Evolutionary conservation across 1,140 invertebrate species (phyloP).

Genomic region (Tetragonula clypearis): DNA sequence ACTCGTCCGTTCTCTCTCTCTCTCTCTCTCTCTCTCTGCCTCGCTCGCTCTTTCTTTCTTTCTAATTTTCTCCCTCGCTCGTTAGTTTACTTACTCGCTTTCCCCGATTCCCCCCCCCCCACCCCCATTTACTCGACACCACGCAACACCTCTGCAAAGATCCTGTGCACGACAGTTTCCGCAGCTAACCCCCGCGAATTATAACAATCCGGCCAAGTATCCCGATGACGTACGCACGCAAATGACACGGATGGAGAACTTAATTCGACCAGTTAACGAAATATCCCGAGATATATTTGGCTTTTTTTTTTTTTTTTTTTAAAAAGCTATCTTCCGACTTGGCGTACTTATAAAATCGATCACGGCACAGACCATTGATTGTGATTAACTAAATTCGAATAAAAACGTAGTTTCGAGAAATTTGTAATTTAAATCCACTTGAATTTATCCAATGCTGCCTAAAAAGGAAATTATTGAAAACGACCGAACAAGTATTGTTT

Average conservation of each 20-base stretch:
- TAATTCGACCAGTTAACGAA: neutral
- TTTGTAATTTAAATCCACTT: no score
- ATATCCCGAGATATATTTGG: neutral
- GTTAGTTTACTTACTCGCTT: neutral
- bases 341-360: neutral
- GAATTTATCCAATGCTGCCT: no score
- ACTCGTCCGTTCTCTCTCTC: neutral
- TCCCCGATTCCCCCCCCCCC: constrained; percentile 20
- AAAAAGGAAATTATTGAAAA: neutral
- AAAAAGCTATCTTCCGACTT: neutral
- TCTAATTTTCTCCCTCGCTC: neutral
- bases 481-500: neutral
- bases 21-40: constrained; percentile 3
- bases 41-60: constrained; percentile 4
- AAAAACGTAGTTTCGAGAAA: neutral
- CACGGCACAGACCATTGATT: neutral
- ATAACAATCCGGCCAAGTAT: neutral
- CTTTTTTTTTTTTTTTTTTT: no score
- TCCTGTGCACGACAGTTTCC: constrained; percentile 25
- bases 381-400: neutral
- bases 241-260: neutral
- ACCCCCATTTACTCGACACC: constrained; percentile 18
- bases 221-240: neutral
- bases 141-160: constrained; percentile 19
- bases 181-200: constrained; percentile 29